Base-by-base conservation (phyloP, 2,797 vertebrate genomes). In the Xiphorhynchus erythropygius region DNA sequence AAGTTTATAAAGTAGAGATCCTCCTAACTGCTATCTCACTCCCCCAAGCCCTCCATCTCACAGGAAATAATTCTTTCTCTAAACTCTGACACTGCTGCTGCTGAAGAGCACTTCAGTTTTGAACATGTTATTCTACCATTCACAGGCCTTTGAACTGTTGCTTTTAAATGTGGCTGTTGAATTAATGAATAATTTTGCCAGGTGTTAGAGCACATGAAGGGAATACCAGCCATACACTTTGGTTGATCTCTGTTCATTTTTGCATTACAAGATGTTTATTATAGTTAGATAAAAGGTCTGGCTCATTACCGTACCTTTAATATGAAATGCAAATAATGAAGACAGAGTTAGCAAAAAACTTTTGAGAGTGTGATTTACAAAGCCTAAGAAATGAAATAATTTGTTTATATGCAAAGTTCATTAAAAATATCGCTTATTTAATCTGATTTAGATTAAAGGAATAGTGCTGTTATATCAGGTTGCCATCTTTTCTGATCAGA, bases 101-200 rank as follows among this genome's bases (percentile, higher is more conserved):
- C 96, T 98, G 96, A 98, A 98, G 98, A 97, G 98, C 98, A 97
- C 98, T 98, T 98, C 97, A 97, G 96, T 97, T 98, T 97, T 97
- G 97, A 98, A 98, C 97, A 97, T 79, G 97, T 98, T 98, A 95
- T 97, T 98, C 97, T 96, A 85, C 96, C 97, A 96, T 96, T 97
- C 95, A 93, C 96, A 93, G 97, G 97, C 97, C 98, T 99, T 98
- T 98, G 98, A 98, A 98, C 98, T 98, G 92, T 97, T 97, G 97
- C 97, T 98, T 98, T 98, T 97, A 98, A 98, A 98, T 97, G 96
- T 97, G 98, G 97, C 97, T 98, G 98, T 98, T 98, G 98, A 98
- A 98, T 98, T 98, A 98, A 98, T 98, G 98, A 98, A 98, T 98
- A 98, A 98, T 98, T 98, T 98, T 98, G 97, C 98, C 98, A 98